These are phyloP conservation scores for Onychostoma macrolepis DNA, from an alignment of 2,113 vertebrate genomes.

Conservation along the genomic window DNA sequence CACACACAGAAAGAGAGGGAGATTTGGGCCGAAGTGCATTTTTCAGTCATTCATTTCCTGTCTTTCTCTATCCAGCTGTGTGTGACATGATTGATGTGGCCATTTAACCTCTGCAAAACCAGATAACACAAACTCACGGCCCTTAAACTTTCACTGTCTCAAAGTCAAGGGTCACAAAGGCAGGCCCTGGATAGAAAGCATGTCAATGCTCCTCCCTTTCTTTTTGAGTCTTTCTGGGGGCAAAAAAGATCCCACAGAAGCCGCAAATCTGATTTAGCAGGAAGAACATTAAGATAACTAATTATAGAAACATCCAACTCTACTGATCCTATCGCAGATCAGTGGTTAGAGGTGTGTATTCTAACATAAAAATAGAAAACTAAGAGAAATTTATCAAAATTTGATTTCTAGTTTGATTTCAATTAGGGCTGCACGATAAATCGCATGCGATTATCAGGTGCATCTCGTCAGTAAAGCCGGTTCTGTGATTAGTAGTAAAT, in stretches of 20 bases:
- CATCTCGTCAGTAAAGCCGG: too few species aligned
- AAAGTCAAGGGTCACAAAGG: conserved; percentile 1
- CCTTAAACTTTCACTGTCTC: conserved; percentile 11
- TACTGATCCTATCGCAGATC: neutral
- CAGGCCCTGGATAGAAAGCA: neutral
- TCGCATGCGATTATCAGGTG: too few species aligned
- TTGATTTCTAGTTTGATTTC: too few species aligned
- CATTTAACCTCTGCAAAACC: conserved; percentile 77
- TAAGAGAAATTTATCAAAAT: neutral
- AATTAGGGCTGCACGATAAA: too few species aligned
- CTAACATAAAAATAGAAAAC: neutral
- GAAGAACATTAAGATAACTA: neutral
- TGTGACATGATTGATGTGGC: conserved; percentile 78
- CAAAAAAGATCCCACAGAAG: neutral
- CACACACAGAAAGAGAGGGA: conserved; percentile 44
- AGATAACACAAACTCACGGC: conserved; percentile 50
- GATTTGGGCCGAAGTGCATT: conserved; percentile 71
- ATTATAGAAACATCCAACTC: neutral
- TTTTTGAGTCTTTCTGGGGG: neutral
- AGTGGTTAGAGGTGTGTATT: neutral
- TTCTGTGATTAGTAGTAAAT: too few species aligned
- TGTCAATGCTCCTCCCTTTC: neutral
- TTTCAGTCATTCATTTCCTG: conserved; percentile 75
- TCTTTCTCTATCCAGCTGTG: conserved; percentile 61
- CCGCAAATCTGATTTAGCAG: neutral